Evolutionary conservation across 1,140 invertebrate genomes (phyloP).

Genomic region (Drosophila kepulauana): DNA sequence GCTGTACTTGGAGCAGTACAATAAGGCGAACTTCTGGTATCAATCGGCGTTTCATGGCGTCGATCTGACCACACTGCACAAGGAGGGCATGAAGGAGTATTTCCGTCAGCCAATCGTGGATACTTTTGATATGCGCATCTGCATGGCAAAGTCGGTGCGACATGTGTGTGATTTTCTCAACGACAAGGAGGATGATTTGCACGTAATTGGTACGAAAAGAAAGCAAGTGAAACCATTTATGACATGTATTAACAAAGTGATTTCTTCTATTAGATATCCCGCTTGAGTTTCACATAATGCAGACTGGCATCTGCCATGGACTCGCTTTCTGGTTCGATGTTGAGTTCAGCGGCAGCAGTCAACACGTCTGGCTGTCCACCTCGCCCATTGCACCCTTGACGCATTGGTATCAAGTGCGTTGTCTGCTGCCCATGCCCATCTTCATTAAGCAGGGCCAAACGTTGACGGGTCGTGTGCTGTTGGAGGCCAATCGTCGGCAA

Average conservation of each 20-base stretch:
- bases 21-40: slow-evolving; percentile 99
- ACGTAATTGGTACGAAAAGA: slow-evolving; percentile 91
- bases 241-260: not conserved
- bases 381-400: slow-evolving; percentile 99
- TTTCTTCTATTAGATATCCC: slow-evolving; percentile 90
- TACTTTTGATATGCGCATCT: slow-evolving; percentile 99
- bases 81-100: slow-evolving; percentile 98
- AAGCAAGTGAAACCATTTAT: not conserved
- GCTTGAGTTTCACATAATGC: slow-evolving; percentile 95
- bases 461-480: slow-evolving; percentile 93
- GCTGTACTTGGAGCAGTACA: slow-evolving; percentile 99
- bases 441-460: slow-evolving; percentile 98
- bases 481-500: slow-evolving; percentile 98
- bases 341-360: slow-evolving; percentile 96
- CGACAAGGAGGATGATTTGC: slow-evolving; percentile 97
- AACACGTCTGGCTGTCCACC: slow-evolving; percentile 99
- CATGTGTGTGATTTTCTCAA: slow-evolving; percentile 98
- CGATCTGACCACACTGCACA: slow-evolving; percentile 95
- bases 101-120: slow-evolving; percentile 99
- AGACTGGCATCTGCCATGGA: slow-evolving; percentile 98
- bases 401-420: slow-evolving; percentile 99
- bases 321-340: slow-evolving; percentile 99
- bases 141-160: slow-evolving; percentile 97
- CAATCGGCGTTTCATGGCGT: slow-evolving; percentile 99
- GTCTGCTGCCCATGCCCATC: slow-evolving; percentile 96